Evolutionary conservation across 2,888 invertebrate species (phyloP).

Genomic region (Sisyra terminalis): DNA sequence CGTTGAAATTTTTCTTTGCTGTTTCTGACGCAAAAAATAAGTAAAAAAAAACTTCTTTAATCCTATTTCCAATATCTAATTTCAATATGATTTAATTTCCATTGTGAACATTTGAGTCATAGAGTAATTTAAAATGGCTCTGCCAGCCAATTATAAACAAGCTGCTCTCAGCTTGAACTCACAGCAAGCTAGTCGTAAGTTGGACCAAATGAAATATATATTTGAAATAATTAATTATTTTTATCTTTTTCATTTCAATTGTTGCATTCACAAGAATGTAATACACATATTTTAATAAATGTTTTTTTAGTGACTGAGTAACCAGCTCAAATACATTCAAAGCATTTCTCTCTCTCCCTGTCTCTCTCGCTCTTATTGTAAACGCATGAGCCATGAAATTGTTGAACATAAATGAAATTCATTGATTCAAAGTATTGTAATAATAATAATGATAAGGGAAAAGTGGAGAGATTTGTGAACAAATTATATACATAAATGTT

Average conservation of each 20-base stretch:
- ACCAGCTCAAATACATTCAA: not conserved
- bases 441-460: not conserved
- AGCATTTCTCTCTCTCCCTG: constrained; percentile 31
- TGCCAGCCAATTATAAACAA: constrained; percentile 73
- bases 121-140: constrained; percentile 40
- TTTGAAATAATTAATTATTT: constrained; percentile 9
- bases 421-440: too few relatives aligned
- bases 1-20: too few relatives aligned
- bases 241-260: constrained; percentile 12
- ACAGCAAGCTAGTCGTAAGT: constrained; percentile 57
- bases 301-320: too few relatives aligned
- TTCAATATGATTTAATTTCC: not conserved
- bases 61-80: not conserved
- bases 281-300: too few relatives aligned
- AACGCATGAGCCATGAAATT: not conserved
- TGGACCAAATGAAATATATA: constrained; percentile 13
- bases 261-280: too few relatives aligned
- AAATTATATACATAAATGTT: constrained; percentile 17
- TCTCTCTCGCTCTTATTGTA: constrained; percentile 16
- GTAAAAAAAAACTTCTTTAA: not conserved
- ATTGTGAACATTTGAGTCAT: not conserved
- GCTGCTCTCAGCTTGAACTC: constrained; percentile 54
- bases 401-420: too few relatives aligned
- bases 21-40: not conserved
- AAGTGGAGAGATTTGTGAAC: constrained; percentile 2